Base-by-base conservation (phyloP, 2,888 invertebrate species). In the Schizotus pectinicornis region DNA sequence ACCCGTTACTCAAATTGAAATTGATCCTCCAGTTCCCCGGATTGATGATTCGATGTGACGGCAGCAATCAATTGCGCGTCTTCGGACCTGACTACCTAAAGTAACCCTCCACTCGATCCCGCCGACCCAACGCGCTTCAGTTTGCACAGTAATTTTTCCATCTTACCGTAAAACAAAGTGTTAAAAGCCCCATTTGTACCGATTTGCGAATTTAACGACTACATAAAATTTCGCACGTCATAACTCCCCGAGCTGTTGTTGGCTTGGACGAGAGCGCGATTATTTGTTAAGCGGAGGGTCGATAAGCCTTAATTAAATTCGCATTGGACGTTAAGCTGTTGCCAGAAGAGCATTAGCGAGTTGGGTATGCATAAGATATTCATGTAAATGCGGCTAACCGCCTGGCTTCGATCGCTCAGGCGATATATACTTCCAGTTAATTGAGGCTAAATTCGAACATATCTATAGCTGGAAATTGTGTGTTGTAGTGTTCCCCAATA, bases 41-140 rank as follows among this genome's bases (percentile, higher is more conserved):
- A 32, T 47, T 59, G 64, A 64, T 56, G 56, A 56, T 56, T 39
- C 39, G 48, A 33, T 45, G 37, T 65, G 65, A 65, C 65, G 56
- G 65, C 52, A n/a, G 45, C 56, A 55, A 65, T 65, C 59, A 60
- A 65, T 63, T 65, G 59, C 43, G 49, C 47, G 30, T 30, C 36
- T 14, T 51, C 51, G n/a, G 22, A 52, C 13, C 14, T 37, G 45
- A 38, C 45, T 42, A 42, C 22, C 42, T 51, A 33, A 33, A 38
- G 11, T 5, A 3, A 22, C 22, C 22, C 22, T 22, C 5, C 22
- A 22, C 22, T 3, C 22, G 5, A 22, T 22, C 22, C 22, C 22
- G 5, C 3, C 22, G 22, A 22, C 7, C 9, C 30, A 22, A 9
- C 41, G 22, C 6, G 22, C 31, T 39, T 14, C 14, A 7, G 2